Conservation (phyloP, 2,888 invertebrate species). For the Drosophila mimica region DNA sequence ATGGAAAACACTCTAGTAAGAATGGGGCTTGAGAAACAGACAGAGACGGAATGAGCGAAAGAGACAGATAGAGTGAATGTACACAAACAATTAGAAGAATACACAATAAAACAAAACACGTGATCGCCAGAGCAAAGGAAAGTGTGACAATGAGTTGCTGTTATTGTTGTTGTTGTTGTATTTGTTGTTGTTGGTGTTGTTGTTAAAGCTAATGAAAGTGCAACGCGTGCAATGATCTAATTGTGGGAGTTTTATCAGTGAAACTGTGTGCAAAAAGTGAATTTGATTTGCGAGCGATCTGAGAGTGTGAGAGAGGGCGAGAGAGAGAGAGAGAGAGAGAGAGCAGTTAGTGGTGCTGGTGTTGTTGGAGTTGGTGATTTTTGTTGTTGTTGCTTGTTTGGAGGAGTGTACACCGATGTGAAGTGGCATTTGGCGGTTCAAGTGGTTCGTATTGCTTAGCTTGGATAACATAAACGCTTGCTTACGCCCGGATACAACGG, state of each 20-base stretch:
- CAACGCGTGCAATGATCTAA: slow-evolving; percentile 1
- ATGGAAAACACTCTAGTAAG: neutral
- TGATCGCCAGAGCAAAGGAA: slow-evolving; percentile 14
- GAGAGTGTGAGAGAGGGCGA: neutral
- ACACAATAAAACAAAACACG: slow-evolving; percentile 15
- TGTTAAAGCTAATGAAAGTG: slow-evolving; percentile 38
- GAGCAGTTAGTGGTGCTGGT: slow-evolving; percentile 37
- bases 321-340: neutral
- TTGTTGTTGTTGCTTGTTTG: slow-evolving; percentile 1
- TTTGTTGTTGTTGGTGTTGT: slow-evolving; percentile 9
- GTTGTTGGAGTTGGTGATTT: slow-evolving; percentile 6
- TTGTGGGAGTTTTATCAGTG: slow-evolving; percentile 14
- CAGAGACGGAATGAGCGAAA: neutral
- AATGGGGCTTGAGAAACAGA: neutral
- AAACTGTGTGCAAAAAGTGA: slow-evolving; percentile 1
- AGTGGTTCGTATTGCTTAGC: slow-evolving; percentile 43
- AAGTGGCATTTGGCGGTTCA: slow-evolving; percentile 27
- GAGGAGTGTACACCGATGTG: slow-evolving; percentile 31
- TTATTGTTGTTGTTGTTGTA: slow-evolving; percentile 8
- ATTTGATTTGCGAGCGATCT: slow-evolving; percentile 6
- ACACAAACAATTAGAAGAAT: slow-evolving; percentile 11
- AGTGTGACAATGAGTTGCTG: slow-evolving; percentile 25
- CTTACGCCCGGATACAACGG: slow-evolving; percentile 84
- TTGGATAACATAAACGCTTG: slow-evolving; percentile 64
- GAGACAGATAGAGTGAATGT: neutral